A percentile compares a stretch with the other conserved stretches of the same genome.
Evolutionary conservation across 2,797 vertebrate genomes (phyloP).

Genomic region (Malurus leucopterus): DNA sequence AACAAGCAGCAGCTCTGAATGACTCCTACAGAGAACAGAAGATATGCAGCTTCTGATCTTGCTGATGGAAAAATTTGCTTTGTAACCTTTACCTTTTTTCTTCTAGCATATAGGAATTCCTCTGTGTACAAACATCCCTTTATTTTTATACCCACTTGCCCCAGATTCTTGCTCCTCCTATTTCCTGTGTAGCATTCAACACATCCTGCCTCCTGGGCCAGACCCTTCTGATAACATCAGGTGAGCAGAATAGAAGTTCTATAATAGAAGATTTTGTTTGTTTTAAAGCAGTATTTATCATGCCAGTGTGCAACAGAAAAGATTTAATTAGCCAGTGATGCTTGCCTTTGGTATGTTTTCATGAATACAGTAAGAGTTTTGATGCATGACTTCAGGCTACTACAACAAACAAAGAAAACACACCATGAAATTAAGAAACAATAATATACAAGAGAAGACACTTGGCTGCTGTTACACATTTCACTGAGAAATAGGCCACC

Average conservation of each 20-base stretch:
- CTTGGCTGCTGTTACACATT: conserved; percentile 38
- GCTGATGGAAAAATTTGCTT: neutral
- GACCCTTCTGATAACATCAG: conserved; percentile 8
- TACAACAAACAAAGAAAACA: conserved; percentile 52
- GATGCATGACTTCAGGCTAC: conserved; percentile 48
- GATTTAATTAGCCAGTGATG: conserved; percentile 50
- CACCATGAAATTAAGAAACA: conserved; percentile 51
- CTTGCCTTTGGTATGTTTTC: conserved; percentile 40
- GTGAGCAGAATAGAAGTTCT: neutral
- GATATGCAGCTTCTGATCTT: conserved; percentile 12
- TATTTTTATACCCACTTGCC: neutral
- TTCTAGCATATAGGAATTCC: neutral
- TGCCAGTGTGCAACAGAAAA: conserved; percentile 19
- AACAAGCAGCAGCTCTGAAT: conserved; percentile 27
- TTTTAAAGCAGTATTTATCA: conserved; percentile 47
- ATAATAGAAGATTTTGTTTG: neutral
- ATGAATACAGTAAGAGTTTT: conserved; percentile 27
- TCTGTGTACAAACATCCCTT: neutral
- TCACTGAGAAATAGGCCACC: conserved; percentile 14
- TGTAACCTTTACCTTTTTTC: neutral
- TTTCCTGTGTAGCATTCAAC: neutral
- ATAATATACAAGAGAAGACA: conserved; percentile 36
- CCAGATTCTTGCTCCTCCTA: neutral
- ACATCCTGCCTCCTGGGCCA: neutral
- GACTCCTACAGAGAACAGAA: conserved; percentile 28